Conservation (phyloP, 1,140 invertebrate genomes). For the Drosophila simulans region DNA sequence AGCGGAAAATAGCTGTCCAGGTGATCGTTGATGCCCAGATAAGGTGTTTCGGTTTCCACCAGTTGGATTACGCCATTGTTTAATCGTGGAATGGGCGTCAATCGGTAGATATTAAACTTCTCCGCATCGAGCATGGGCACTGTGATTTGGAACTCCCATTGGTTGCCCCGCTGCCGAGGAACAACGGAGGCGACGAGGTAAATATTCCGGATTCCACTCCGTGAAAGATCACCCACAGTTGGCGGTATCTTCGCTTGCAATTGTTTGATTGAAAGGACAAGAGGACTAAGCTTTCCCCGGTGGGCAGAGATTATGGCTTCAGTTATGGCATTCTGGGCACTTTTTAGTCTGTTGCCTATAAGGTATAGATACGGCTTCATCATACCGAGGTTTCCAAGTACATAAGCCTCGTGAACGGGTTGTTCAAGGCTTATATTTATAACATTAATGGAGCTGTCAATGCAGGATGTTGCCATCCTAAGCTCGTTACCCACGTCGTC, state of each 20-base stretch:
- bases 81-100: conserved; percentile 26
- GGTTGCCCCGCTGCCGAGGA: neutral
- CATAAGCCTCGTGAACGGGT: neutral
- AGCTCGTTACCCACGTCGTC: neutral
- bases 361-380: neutral
- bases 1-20: conserved; percentile 22
- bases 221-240: conserved; percentile 5
- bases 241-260: neutral
- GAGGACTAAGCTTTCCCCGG: neutral
- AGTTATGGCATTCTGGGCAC: neutral
- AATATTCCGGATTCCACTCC: neutral
- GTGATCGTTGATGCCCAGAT: conserved; percentile 23
- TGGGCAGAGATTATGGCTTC: conserved; percentile 10
- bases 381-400: too few species aligned
- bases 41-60: conserved; percentile 16
- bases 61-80: conserved; percentile 7
- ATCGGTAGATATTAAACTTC: conserved; percentile 16
- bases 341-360: neutral
- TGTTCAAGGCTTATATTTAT: neutral
- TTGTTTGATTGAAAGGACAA: conserved; percentile 14
- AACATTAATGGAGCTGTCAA: conserved; percentile 8
- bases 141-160: conserved; percentile 12
- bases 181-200: conserved; percentile 8
- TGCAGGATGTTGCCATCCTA: neutral
- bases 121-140: conserved; percentile 22